Base-by-base conservation (phyloP, 92 coral and sea anemone species). In the Umimayanthus chanpuru region DNA sequence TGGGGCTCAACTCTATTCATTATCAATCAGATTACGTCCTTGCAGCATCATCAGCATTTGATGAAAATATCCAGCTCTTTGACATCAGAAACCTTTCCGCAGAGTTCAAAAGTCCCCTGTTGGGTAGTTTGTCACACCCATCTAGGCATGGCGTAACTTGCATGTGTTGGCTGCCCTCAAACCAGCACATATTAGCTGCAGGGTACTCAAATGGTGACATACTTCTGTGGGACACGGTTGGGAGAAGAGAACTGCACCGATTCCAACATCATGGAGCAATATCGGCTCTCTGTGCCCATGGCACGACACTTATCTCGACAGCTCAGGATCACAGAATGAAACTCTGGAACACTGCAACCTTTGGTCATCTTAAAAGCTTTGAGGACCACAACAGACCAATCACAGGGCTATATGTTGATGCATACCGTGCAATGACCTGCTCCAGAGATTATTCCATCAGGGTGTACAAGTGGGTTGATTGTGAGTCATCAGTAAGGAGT, bases 381-480 rank as follows among this genome's bases (percentile, higher is more conserved):
- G 53, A 78, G 10, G 94, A 93, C 79, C 98, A 94, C 61, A 53
- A 73, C 15, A 90, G 88, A 26, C 91, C 91, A 77, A 91, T 94
- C 14, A 94, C 98, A 25, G 93, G 95, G 50, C 80, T 94, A 9
- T 79, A 90, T 89, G 96, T 89, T 23, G 98, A 95, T 92, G 96
- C 94, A 30, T 95, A 77, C 30, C 94, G 95, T 25, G 96, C 92
- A 36, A 92, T 95, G 92, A 87, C 98, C 3, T 95, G 96, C 76
- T 95, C 98, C 6, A 94, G 93, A 76, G 98, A 95, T 75, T 95
- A 85, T 76, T 95, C 98, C 0, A 93, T 95, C 38, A 86, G 96
- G 39, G 94, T 92, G 36, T 95, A 95, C 85, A 89, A 91, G 26
- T 95, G 98, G 98, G 77, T 67, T 9, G 83, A 89, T 23, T 53